These are phyloP conservation scores for Mus minutoides DNA, from an alignment of 2,797 vertebrate species.

Conservation along the genomic window DNA sequence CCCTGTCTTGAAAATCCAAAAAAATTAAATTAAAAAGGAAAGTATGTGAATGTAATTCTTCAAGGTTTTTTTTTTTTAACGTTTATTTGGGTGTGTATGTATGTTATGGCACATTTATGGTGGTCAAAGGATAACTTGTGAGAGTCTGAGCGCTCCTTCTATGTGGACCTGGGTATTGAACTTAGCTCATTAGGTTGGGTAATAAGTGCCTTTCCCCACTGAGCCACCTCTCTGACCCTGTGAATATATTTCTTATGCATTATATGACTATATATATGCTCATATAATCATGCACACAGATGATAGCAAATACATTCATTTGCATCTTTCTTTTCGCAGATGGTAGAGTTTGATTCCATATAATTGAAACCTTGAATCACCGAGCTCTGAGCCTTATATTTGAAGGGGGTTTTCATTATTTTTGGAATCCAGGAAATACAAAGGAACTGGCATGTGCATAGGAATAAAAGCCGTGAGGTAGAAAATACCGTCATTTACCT, in stretches of 20 bases:
- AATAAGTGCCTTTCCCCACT: neutral
- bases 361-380: conserved; percentile 14
- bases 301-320: neutral
- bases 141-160: neutral
- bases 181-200: neutral
- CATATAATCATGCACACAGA: neutral
- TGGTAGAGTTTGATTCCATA: neutral
- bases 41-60: neutral
- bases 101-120: neutral
- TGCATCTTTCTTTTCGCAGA: neutral
- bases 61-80: neutral
- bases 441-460: conserved; percentile 25
- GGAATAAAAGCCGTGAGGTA: conserved; percentile 65
- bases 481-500: conserved; percentile 57
- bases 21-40: too few relatives aligned
- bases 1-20: too few relatives aligned
- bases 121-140: neutral
- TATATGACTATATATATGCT: neutral
- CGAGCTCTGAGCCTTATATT: conserved; percentile 34
- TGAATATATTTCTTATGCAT: neutral
- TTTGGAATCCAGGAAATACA: conserved; percentile 74
- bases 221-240: neutral
- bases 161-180: neutral
- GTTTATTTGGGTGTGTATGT: neutral
- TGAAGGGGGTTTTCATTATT: conserved; percentile 58